Base-by-base conservation (phyloP, 2,797 vertebrate genomes). In the Diceros bicornis region DNA sequence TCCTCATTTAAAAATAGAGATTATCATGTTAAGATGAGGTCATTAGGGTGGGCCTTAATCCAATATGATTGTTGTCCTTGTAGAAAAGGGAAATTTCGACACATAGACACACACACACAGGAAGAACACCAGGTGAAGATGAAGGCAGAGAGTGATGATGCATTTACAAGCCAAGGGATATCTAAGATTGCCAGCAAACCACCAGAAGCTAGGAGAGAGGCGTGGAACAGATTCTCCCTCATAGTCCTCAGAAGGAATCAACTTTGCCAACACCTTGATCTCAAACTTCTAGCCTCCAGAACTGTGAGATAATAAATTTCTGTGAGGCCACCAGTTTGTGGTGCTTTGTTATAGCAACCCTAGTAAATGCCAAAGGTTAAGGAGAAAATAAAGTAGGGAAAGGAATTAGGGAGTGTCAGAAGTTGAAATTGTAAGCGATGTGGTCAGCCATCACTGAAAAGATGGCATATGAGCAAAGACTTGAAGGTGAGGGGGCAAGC, bases 1-100 rank as follows among this genome's bases (percentile, higher is more conserved):
- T 72, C n/a, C 44, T 94, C 11, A 93, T 69, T 50, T 90, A 52
- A 75, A 97, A 86, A 71, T n/a, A 66, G 17, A 62, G 29, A 71
- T 71, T 44, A 41, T 41, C 14, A 20, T 52, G 34, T 89, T 94
- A 94, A 61, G 18, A 94, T 91, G 52, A 85, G 6, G 29, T 88
- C 41, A 3, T 79, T 90, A 75, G 4, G 17, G 6, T 62, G 7
- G 27, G 3, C 37, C 27, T 27, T 41, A 64, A 86, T 69, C 29
- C 23, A 96, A 2, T 75, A 23, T 32, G 34, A 74, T 9, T 18
- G 1, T 12, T 61, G 18, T 72, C 17, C 66, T 83, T 86, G 47
- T 5, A 29, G 27, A 94, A 59, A 57, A 6, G 9, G 37, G 64
- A 82, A 87, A 59, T 78, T 90, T 20, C 41, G 37, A 44, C 9